Evolutionary conservation across 2,113 vertebrate species (phyloP), one percentile per base, ranked within the genome.

Genomic region (Bos javanicus): DNA sequence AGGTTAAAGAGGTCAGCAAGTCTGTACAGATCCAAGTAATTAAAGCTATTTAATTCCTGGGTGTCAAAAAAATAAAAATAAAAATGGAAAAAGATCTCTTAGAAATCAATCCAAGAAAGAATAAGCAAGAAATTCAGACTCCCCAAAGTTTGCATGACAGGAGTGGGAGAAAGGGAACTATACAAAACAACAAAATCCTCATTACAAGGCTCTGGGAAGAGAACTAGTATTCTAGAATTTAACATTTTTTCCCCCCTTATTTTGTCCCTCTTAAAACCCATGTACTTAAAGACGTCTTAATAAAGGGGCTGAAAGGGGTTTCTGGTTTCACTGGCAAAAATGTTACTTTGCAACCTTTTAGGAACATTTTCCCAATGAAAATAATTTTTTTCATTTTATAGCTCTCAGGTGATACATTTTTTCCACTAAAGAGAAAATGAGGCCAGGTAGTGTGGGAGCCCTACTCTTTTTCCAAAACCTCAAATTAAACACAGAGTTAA

Each of bases 1-100:
- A 99, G 99, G 99, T 99, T 99, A 99, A 99, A 99, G 97, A 99
- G 99, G 98, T 99, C 99, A 3, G 99, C 99, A 96, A 99, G 99
- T 71, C 99, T 99, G 98, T 99, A 99, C 98, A 99, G 99, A 99
- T 99, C 99, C 99, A 99, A 99, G 98, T 99, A 99, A 99, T 99
- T 99, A 98, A 99, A 99, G 92, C 99, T 99, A 99, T 99, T 99
- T 98, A 99, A 99, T 98, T 99, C 99, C 99, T 99, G 98, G 92
- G 94, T 92, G 97, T 82, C 94, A 97, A 95, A 98, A 91, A 95
- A 46, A 94, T 98, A 90, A 19, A 43, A 83, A 95, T 26, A 82
- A 88, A 94, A 91, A 95, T 11, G 96, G 97, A 33, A 87, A 98
- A 98, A 98, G 15, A 96, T 0, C 2, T 16, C 57, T 99, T 96